These are phyloP conservation scores for Nebria brevicollis DNA, from an alignment of 2,888 invertebrate species.

Conservation along the genomic window DNA sequence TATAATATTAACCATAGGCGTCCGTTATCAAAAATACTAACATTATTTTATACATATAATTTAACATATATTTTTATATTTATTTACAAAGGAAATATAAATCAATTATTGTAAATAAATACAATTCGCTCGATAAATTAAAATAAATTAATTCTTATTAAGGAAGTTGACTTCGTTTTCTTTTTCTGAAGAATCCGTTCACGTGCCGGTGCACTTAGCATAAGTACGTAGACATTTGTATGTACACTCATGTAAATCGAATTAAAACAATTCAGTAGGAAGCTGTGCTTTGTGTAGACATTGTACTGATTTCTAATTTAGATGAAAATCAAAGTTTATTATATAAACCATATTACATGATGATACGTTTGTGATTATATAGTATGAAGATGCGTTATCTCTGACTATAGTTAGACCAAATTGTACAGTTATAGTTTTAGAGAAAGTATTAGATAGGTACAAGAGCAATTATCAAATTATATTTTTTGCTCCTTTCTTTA, in stretches of 20 bases:
- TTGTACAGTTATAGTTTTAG: neutral
- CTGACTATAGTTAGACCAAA: neutral
- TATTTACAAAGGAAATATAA: neutral
- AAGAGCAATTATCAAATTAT: neutral
- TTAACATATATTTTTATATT: too few relatives aligned
- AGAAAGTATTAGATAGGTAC: neutral
- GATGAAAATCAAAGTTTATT: neutral
- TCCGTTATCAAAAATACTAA: neutral
- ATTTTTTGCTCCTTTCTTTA: neutral
- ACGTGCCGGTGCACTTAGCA: neutral
- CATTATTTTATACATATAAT: too few relatives aligned
- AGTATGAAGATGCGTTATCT: conserved; percentile 1
- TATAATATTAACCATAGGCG: neutral
- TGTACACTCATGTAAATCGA: neutral
- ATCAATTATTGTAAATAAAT: neutral
- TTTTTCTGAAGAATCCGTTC: neutral
- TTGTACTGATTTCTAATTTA: neutral
- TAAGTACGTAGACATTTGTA: neutral
- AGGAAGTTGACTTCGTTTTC: neutral
- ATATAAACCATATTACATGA: neutral
- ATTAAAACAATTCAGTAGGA: neutral
- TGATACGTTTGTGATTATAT: neutral
- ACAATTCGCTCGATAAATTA: neutral
- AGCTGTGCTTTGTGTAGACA: neutral
- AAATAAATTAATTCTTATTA: neutral